Evolutionary conservation across 2,888 invertebrate genomes (phyloP).

Genomic region (Buathra laborator): DNA sequence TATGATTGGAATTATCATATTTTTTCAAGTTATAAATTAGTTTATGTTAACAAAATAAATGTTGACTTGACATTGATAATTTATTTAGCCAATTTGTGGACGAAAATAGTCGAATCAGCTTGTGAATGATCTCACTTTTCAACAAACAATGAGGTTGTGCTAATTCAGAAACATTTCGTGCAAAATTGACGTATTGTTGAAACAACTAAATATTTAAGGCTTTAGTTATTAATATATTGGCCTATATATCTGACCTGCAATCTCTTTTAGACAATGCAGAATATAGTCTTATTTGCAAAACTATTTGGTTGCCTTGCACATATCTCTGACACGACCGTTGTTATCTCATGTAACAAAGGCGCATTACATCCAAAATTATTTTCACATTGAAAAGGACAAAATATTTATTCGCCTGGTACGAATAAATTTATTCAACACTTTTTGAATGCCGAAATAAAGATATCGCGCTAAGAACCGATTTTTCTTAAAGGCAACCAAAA

Average conservation of each 20-base stretch:
- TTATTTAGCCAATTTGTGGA: not conserved
- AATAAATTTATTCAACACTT: not conserved
- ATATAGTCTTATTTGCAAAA: not conserved
- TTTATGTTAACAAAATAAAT: not conserved
- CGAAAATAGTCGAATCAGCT: not conserved
- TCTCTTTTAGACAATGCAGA: not conserved
- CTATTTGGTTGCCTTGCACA: not conserved
- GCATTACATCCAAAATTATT: not conserved
- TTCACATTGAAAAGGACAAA: not conserved
- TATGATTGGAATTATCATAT: not conserved
- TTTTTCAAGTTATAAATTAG: not conserved
- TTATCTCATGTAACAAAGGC: not conserved
- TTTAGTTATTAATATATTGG: not conserved
- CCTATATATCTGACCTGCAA: not conserved
- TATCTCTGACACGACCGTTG: not conserved
- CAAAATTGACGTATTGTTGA: not conserved
- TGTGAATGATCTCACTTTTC: not conserved
- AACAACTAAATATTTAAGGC: not conserved
- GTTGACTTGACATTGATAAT: not conserved
- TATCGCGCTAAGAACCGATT: no score
- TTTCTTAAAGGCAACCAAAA: no score
- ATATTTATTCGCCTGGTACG: not conserved
- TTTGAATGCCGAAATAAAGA: no score
- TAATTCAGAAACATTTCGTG: not conserved
- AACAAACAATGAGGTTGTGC: not conserved